These are phyloP conservation scores for Acanthochromis polyacanthus DNA, from an alignment of 2,113 vertebrate genomes.

Conservation along the genomic window DNA sequence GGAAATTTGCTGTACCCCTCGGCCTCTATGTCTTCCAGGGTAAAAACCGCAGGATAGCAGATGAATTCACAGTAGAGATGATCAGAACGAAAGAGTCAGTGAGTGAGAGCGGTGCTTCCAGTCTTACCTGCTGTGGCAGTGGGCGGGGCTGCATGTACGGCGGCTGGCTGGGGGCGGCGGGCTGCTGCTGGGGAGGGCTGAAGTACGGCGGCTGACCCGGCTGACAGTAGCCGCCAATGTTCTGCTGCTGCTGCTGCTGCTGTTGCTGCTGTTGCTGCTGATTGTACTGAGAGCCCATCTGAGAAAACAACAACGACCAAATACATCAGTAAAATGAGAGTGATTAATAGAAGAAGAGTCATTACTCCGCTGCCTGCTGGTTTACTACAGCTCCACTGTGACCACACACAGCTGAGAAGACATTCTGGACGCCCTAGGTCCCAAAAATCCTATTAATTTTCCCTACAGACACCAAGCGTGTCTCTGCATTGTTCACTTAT, in stretches of 20 bases:
- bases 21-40: background rate
- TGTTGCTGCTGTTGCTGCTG: slow-evolving; percentile 84
- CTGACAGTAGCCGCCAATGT: slow-evolving; percentile 91
- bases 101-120: background rate
- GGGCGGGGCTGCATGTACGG: slow-evolving; percentile 91
- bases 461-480: too few relatives aligned
- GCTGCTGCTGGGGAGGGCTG: slow-evolving; percentile 91
- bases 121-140: slow-evolving; percentile 89
- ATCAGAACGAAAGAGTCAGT: background rate
- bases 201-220: slow-evolving; percentile 93
- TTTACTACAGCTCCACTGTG: too few relatives aligned
- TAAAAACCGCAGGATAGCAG: background rate
- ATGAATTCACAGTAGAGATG: background rate
- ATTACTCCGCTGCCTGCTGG: too few relatives aligned
- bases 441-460: too few relatives aligned
- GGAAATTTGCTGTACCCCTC: too few relatives aligned
- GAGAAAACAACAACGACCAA: slow-evolving; percentile 40
- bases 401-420: too few relatives aligned
- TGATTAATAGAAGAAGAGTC: too few relatives aligned
- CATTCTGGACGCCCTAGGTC: too few relatives aligned
- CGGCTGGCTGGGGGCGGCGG: slow-evolving; percentile 89
- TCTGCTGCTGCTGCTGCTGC: slow-evolving; percentile 88
- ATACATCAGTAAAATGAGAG: too few relatives aligned
- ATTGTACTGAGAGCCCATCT: slow-evolving; percentile 92
- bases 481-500: too few relatives aligned